These are phyloP conservation scores for Gallinago stenura DNA, from an alignment of 2,797 vertebrate species.

Conservation along the genomic window DNA sequence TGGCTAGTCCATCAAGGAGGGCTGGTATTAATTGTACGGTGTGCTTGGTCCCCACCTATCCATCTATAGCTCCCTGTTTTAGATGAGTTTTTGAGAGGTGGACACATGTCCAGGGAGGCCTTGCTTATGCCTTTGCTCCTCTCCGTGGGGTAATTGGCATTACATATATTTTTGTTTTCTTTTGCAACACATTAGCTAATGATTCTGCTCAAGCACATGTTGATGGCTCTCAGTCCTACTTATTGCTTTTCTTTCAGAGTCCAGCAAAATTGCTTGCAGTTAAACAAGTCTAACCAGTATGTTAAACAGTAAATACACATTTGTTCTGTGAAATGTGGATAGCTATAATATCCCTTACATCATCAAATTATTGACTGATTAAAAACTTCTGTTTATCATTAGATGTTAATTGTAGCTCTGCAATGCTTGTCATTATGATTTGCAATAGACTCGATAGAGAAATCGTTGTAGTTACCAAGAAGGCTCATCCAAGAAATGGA, in stretches of 20 bases:
- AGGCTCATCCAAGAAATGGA: background rate
- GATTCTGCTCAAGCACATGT: background rate
- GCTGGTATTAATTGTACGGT: background rate
- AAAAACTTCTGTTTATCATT: background rate
- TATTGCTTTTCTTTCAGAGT: background rate
- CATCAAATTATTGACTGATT: background rate
- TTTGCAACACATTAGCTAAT: background rate
- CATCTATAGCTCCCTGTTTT: background rate
- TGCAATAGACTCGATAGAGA: background rate
- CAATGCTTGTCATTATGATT: background rate
- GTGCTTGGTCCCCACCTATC: background rate
- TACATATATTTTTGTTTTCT: background rate
- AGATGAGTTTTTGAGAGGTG: background rate
- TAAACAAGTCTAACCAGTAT: background rate
- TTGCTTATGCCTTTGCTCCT: accelerated
- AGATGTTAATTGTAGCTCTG: background rate
- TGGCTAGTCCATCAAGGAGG: background rate
- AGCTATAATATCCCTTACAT: background rate
- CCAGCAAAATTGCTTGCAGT: background rate
- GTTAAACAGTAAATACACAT: background rate
- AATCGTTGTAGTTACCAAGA: background rate
- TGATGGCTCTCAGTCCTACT: background rate
- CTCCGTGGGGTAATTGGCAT: accelerated
- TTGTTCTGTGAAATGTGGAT: background rate
- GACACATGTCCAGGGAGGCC: background rate